Base-by-base conservation (phyloP, 1,140 invertebrate species). In the Plodia interpunctella region DNA sequence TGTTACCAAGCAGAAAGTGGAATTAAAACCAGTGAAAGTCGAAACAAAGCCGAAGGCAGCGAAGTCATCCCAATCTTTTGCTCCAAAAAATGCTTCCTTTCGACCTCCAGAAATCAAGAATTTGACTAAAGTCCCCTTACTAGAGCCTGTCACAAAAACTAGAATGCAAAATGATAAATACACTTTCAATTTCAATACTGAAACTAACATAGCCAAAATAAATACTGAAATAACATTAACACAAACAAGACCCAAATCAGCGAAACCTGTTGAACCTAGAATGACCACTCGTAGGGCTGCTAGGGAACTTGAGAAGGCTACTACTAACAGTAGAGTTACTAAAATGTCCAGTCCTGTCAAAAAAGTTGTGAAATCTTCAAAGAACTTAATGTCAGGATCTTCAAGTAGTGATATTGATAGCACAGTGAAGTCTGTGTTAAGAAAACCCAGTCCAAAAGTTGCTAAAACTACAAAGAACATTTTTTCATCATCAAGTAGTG, bases 1-100 rank as follows among this genome's bases (percentile, higher is more conserved):
- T 54, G 8, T 32, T 9, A 6, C 6, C 63, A 70, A 57, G 50
- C 53, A 56, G 6, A 57, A 66, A 53, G 25, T 44, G 49, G 25
- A 53, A 18, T 11, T 18, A 28, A 63, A 60, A 60, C 19, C 21
- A 3, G 21, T 6, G 6, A 25, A 25, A 25, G 25, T 44, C 49
- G 44, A 53, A 19, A n/a, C 20, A 28, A 63, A 60, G 59, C 20
- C 20, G 21, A 63, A 60, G 59, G 19, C 49, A 57, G 32, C 44
- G 53, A 61, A 69, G 65, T 11, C 9, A 32, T 59, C 53, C 5
- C 55, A 73, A 13, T 82, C 80, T 44, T 88, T 88, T 81, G 85
- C 85, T 54, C 85, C 83, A 11, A 77, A 70, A 62, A 82, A 85
- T 78, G 80, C 81, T 2, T 50, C 58, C 5, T 88, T 88, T 50